Conservation (phyloP, 53 echinoderm and acorn worm species). For the Glandiceps talaboti region DNA sequence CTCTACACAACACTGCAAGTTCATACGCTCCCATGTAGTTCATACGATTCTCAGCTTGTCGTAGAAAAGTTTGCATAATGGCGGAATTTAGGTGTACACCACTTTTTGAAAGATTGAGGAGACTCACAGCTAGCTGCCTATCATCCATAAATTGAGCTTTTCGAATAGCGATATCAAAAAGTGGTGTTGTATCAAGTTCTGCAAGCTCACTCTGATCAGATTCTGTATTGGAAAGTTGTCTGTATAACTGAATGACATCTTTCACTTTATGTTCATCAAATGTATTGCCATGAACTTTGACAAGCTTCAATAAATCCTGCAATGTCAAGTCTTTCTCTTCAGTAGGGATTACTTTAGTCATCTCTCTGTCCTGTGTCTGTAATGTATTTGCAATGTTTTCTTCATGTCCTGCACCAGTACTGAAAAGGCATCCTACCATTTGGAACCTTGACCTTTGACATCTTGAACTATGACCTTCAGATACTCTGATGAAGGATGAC, state of each 20-base stretch:
- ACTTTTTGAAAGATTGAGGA: conserved; percentile 19
- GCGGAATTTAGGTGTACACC: conserved; percentile 31
- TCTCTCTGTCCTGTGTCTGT: no score
- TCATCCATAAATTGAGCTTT: conserved; percentile 32
- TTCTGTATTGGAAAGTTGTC: not conserved
- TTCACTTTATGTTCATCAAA: not conserved
- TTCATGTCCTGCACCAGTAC: no score
- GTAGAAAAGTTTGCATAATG: conserved; percentile 26
- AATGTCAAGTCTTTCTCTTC: not conserved
- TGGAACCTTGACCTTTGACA: no score
- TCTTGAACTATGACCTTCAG: no score
- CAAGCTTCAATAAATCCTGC: not conserved
- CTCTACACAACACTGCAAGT: conserved; percentile 15
- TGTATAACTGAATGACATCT: not conserved
- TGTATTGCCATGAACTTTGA: not conserved
- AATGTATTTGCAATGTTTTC: no score
- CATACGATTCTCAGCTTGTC: conserved; percentile 24
- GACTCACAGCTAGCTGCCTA: conserved; percentile 9
- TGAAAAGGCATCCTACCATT: no score
- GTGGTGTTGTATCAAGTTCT: conserved; percentile 3
- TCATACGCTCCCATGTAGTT: conserved; percentile 21
- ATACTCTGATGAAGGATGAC: no score
- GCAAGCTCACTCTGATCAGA: not conserved
- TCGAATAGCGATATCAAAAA: conserved; percentile 16
- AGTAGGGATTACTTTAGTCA: not conserved